A percentile compares a stretch with the other conserved stretches of the same genome.
Conservation (phyloP, 35 echinoderm and acorn worm genomes). For the Ophiothrix spiculata region DNA sequence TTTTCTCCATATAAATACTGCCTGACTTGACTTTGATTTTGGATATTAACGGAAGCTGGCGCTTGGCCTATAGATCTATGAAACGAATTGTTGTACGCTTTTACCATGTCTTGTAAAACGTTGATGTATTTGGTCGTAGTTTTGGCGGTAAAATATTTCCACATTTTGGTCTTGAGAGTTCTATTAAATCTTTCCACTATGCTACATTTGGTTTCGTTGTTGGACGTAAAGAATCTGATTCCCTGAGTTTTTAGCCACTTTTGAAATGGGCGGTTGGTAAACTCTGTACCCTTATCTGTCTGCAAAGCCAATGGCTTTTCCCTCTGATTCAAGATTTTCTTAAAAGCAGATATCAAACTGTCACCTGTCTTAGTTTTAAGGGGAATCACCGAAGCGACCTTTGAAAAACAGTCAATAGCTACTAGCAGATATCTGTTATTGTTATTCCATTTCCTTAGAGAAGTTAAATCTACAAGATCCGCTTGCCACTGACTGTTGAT, state of each 20-base stretch:
- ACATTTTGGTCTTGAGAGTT: slow-evolving; percentile 36
- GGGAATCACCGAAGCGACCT: slow-evolving; percentile 21
- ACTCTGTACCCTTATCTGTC: slow-evolving; percentile 43
- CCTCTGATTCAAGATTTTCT: neutral
- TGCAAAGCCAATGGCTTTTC: slow-evolving; percentile 20
- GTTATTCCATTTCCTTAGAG: slow-evolving; percentile 35
- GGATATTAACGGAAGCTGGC: slow-evolving; percentile 21
- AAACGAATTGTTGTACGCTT: slow-evolving; percentile 30
- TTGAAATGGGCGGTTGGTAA: slow-evolving; percentile 10
- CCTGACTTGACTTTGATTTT: slow-evolving; percentile 49
- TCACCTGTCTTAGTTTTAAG: slow-evolving; percentile 38
- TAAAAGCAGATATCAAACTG: neutral
- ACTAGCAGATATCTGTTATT: slow-evolving; percentile 24
- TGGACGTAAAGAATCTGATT: neutral
- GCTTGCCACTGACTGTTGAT: slow-evolving; percentile 41
- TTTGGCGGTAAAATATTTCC: slow-evolving; percentile 43
- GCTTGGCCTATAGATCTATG: slow-evolving; percentile 56
- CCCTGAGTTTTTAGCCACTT: neutral
- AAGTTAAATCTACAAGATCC: slow-evolving; percentile 39
- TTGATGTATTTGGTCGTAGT: slow-evolving; percentile 15
- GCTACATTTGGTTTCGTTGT: slow-evolving; percentile 48
- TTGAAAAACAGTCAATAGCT: slow-evolving; percentile 46
- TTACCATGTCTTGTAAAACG: slow-evolving; percentile 11
- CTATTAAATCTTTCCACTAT: slow-evolving; percentile 48
- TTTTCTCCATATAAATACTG: slow-evolving; percentile 14